Conservation (phyloP, 2,888 invertebrate species). For the Abrostola triplasia region DNA sequence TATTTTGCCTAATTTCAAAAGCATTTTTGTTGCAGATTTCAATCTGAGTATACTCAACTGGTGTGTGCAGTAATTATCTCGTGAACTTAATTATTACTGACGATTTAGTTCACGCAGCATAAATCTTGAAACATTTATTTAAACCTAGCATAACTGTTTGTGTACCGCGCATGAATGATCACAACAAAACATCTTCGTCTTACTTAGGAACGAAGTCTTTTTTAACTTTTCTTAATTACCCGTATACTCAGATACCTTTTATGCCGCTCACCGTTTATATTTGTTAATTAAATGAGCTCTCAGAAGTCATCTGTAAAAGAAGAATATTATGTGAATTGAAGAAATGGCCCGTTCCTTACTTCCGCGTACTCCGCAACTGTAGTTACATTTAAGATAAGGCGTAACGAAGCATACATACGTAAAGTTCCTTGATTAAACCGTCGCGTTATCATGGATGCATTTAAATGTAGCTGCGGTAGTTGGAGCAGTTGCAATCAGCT, state of each 20-base stretch:
- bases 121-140: neutral
- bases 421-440: slow-evolving; percentile 12
- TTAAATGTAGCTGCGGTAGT: slow-evolving; percentile 28
- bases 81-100: slow-evolving; percentile 1
- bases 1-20: too few relatives aligned
- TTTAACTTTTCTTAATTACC: neutral
- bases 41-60: too few relatives aligned
- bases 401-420: neutral
- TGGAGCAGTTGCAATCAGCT: slow-evolving; percentile 25
- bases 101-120: neutral
- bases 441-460: slow-evolving; percentile 32
- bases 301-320: neutral
- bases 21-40: too few relatives aligned
- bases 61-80: neutral
- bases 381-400: neutral
- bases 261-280: too few relatives aligned
- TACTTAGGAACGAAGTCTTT: neutral
- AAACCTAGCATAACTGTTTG: slow-evolving; percentile 1
- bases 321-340: too few relatives aligned
- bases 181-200: neutral
- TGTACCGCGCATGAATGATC: slow-evolving; percentile 1
- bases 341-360: too few relatives aligned
- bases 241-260: too few relatives aligned
- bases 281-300: neutral
- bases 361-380: neutral